Conservation (phyloP, 2,797 vertebrate species). For the Streptopelia turtur region DNA sequence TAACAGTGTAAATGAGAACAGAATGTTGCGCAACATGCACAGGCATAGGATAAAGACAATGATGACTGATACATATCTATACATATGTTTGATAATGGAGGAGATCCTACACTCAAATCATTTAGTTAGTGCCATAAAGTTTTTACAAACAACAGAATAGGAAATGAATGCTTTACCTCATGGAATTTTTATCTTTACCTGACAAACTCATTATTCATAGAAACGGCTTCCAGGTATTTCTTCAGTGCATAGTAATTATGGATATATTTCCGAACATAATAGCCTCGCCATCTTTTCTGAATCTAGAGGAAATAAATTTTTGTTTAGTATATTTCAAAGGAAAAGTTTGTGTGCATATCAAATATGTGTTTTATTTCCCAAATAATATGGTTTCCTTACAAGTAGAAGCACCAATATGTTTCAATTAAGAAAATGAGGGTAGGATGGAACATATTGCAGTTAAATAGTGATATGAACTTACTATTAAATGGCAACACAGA, state of each 20-base stretch:
- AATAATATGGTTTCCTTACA: not conserved
- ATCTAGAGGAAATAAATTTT: slow-evolving; percentile 82
- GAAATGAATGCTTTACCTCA: not conserved
- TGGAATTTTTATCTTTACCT: slow-evolving; percentile 81
- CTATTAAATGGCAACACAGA: not conserved
- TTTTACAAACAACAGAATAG: slow-evolving; percentile 27
- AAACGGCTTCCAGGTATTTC: slow-evolving; percentile 84
- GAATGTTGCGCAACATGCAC: not conserved
- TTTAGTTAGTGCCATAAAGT: slow-evolving; percentile 17
- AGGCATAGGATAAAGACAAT: not conserved
- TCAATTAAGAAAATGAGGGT: not conserved
- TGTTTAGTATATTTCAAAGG: slow-evolving; percentile 6
- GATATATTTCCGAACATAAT: slow-evolving; percentile 86
- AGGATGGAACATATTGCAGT: not conserved
- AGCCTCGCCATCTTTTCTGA: slow-evolving; percentile 90
- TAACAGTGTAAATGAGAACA: not conserved
- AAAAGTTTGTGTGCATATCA: not conserved
- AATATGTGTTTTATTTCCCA: not conserved
- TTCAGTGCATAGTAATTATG: slow-evolving; percentile 91
- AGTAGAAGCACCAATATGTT: not conserved
- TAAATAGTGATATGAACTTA: not conserved
- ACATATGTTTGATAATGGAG: not conserved
- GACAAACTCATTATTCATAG: slow-evolving; percentile 83
- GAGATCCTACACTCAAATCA: not conserved
- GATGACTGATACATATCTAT: not conserved